Evolutionary conservation across 2,797 vertebrate genomes (phyloP).

Genomic region (Acanthopagrus latus): DNA sequence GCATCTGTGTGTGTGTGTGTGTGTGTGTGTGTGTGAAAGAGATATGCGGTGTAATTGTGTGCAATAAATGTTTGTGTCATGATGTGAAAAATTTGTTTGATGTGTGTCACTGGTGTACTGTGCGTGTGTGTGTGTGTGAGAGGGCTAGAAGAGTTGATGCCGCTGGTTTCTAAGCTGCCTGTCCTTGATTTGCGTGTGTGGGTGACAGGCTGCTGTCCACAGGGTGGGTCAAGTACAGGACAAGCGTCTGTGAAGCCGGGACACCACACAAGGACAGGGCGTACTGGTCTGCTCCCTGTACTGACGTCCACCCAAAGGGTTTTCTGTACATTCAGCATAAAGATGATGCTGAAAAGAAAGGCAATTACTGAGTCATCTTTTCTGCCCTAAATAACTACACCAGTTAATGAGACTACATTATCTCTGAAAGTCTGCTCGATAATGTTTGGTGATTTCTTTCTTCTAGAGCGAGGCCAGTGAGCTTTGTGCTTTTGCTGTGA

Average conservation of each 20-base stretch:
- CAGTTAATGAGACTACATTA: not conserved
- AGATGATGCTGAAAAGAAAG: not conserved
- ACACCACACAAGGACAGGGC: not conserved
- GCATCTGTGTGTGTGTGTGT: conserved; percentile 23
- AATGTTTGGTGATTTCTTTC: not conserved
- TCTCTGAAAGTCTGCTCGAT: not conserved
- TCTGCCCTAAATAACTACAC: not conserved
- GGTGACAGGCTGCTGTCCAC: conserved; percentile 52
- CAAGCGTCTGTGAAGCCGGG: conserved; percentile 30
- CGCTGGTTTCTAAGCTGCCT: conserved; percentile 40
- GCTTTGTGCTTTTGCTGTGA: not conserved
- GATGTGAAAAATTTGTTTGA: conserved; percentile 45
- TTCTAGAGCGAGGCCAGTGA: not conserved
- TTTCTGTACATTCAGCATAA: not conserved
- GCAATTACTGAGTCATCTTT: not conserved
- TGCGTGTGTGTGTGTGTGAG: conserved; percentile 13
- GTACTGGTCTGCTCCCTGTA: conserved; percentile 19
- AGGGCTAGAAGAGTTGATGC: conserved; percentile 15
- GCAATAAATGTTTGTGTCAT: conserved; percentile 56
- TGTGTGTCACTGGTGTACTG: conserved; percentile 7
- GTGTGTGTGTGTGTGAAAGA: not conserved
- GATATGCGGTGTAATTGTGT: conserved; percentile 50
- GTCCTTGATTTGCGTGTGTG: conserved; percentile 36
- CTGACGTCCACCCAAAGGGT: not conserved
- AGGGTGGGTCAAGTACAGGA: conserved; percentile 47